A percentile compares a stretch with the other conserved stretches of the same genome.
Conservation (phyloP, 2,797 vertebrate species). For the Spinus pinus region DNA sequence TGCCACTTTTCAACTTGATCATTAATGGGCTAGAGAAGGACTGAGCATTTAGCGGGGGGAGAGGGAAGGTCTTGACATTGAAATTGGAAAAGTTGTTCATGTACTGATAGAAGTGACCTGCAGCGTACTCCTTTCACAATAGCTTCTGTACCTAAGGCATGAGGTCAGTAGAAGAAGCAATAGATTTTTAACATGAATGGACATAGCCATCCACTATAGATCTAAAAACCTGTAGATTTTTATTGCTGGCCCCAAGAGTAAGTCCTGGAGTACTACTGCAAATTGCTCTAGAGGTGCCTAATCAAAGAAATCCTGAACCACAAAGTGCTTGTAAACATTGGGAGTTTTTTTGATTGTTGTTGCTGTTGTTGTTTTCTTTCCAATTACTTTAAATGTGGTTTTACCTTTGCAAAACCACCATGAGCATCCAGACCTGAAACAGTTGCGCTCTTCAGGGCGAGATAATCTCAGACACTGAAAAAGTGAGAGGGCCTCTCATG, state of each 20-base stretch:
- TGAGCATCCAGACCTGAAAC: background rate
- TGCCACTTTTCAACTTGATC: background rate
- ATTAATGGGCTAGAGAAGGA: background rate
- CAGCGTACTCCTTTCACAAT: background rate
- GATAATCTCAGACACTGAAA: background rate
- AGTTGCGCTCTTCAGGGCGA: background rate
- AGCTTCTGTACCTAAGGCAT: background rate
- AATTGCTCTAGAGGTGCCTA: background rate
- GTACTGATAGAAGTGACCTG: background rate
- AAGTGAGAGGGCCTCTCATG: rapidly evolving
- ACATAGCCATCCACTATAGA: background rate
- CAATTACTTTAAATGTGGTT: background rate
- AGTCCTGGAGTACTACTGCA: background rate
- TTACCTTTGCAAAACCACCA: background rate
- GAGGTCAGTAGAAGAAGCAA: background rate
- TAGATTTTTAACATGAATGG: background rate
- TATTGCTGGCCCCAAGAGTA: background rate
- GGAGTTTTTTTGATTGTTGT: background rate
- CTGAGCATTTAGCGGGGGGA: background rate
- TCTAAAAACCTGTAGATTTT: background rate
- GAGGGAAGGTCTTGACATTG: background rate
- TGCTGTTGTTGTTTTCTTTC: background rate
- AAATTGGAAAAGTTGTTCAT: background rate
- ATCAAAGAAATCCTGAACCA: background rate
- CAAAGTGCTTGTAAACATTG: background rate